These are phyloP conservation scores for Trinectes maculatus DNA, from an alignment of 2,113 vertebrate species.

Conservation along the genomic window DNA sequence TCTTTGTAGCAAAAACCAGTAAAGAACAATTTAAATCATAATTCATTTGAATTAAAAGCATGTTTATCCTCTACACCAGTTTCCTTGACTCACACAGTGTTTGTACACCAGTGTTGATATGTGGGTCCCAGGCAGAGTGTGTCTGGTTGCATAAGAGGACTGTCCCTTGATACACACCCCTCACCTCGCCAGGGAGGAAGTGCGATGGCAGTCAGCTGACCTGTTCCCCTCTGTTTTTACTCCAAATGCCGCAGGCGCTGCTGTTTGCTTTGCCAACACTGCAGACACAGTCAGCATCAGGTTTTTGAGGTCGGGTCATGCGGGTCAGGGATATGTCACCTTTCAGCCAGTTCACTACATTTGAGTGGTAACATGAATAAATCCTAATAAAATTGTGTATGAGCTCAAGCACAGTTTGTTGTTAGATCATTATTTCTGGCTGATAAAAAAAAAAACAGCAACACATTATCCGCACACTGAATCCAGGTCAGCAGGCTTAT, in stretches of 20 bases:
- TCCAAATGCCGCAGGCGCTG: constrained; percentile 36
- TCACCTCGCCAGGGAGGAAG: constrained; percentile 40
- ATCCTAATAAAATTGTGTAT: background rate
- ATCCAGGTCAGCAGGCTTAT: constrained; percentile 37
- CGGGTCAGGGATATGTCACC: constrained; percentile 32
- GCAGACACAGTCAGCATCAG: constrained; percentile 28
- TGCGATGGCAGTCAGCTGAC: constrained; percentile 49
- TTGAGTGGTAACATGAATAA: too few relatives aligned
- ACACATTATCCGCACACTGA: background rate
- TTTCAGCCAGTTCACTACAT: too few relatives aligned
- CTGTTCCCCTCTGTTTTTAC: constrained; percentile 60
- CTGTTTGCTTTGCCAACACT: constrained; percentile 74
- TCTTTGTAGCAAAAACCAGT: too few relatives aligned
- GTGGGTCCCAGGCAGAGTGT: constrained; percentile 7
- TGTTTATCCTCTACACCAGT: background rate
- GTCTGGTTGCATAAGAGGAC: constrained; percentile 40
- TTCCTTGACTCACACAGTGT: background rate
- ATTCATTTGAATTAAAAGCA: too few relatives aligned
- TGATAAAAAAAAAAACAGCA: too few relatives aligned
- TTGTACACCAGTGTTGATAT: constrained; percentile 19
- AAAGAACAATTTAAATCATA: background rate
- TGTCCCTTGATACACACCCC: background rate
- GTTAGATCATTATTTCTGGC: too few relatives aligned
- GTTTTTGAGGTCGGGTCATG: constrained; percentile 5
- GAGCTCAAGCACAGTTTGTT: background rate